Evolutionary conservation across 2,113 vertebrate species (phyloP), one percentile per base, ranked within the genome.

Genomic region (Menura novaehollandiae): DNA sequence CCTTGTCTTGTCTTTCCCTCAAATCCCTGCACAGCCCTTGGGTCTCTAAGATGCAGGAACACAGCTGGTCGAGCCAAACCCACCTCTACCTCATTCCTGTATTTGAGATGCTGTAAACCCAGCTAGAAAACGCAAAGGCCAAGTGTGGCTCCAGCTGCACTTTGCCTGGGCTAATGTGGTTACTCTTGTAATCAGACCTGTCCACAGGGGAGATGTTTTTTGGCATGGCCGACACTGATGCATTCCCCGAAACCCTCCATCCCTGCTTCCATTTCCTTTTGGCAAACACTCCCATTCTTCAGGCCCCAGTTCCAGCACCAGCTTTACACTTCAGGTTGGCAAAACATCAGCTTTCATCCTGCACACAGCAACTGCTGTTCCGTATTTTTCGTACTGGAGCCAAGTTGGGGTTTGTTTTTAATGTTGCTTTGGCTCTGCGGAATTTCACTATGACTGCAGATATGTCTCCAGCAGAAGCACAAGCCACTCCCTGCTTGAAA

Each of bases 291-390:
- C 59, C 92, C 94, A 93, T 97, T 96, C 89, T 95, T 96, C 89
- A 86, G 87, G 92, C 89, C 91, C 62, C 69, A 82, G 95, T 96
- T 96, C 96, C 96, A 95, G 91, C 95, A 96, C 64, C 85, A 95
- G 95, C 94, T 97, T 97, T 96, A 97, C 97, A 96, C 96, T 97
- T 97, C 95, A 94, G 93, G 89, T 71, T 97, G 95, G 97, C 95
- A 97, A 97, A 96, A 96, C 93, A 84, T 94, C 96, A 96, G 95
- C 81, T 95, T 92, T 74, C 80, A 86, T 85, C 93, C 91, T 89
- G 91, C 93, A 94, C 91, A 93, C 91, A 95, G 97, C 96, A 93
- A 97, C 89, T 92, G 94, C 91, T 91, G 87, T 94, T 95, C 93
- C 4, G n/a, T 96, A 77, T 92, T 96, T 93, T 95, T 76, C 83